Base-by-base conservation (phyloP, 2,888 invertebrate species). In the Arrhopalites spinosus region DNA sequence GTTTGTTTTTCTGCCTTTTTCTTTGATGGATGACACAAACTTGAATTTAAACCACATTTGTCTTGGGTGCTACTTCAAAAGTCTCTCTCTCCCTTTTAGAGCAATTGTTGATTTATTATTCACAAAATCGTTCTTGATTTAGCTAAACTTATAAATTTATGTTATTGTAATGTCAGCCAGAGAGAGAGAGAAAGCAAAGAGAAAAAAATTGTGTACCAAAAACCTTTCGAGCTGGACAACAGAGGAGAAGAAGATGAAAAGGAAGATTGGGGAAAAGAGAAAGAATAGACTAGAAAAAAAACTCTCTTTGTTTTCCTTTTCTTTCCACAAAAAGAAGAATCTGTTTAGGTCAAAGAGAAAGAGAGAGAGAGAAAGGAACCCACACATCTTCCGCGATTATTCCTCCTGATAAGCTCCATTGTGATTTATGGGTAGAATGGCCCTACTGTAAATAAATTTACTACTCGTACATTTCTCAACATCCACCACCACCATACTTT, bases 341-440 rank as follows among this genome's bases (percentile, higher is more conserved):
- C 47, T n/a, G 43, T 67, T 43, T 36, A 20, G 43, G 43, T 25
- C 66, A 20, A n/a, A 66, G 66, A 20, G 20, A 20, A 43, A 43
- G 66, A 45, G n/a, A 23, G 30, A 61, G 36, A 71, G 71, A 25
- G 25, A 59, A 27, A 59, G 25, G 43, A 43, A 71, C 71, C 59
- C 71, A 71, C 59, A 36, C 75, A 61, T 75, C 70, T 64, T 70
- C 70, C 53, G n/a, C 59, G 76, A 76, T 79, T 77, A 79, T 79
- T 77, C 76, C 73, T 43, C 74, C 72, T 79, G 77, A 79, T 79
- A 79, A 79, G 70, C 76, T 79, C 72, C 77, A 79, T 77, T 77
- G 73, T 79, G 79, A 79, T 79, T 79, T 79, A 79, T 79, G 67
- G 53, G 68, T 70, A 72, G 68, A 20, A 29, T 50, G 77, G 69